These are phyloP conservation scores for Galeopterus variegatus DNA, from an alignment of 2,113 vertebrate genomes.

Conservation along the genomic window DNA sequence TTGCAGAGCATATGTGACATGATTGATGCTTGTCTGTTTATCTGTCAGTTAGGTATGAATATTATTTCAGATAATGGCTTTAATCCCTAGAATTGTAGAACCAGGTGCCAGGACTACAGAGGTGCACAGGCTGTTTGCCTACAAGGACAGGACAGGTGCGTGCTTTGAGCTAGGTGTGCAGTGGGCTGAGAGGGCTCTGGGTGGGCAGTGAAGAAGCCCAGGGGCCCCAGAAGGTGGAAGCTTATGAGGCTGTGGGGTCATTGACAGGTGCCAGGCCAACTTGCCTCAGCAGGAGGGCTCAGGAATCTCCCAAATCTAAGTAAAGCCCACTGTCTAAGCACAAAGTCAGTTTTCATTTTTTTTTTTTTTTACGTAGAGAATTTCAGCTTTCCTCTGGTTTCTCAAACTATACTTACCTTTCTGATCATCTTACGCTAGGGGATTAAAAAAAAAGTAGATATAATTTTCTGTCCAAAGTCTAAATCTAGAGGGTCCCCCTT, in stretches of 20 bases:
- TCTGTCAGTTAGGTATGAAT: not conserved
- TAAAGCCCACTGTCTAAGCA: not conserved
- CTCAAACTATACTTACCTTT: not conserved
- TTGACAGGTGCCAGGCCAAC: rapidly evolving
- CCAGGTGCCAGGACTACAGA: no score
- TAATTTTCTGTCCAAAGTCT: not conserved
- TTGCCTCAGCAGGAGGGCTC: not conserved
- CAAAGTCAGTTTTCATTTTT: not conserved
- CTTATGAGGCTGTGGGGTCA: rapidly evolving
- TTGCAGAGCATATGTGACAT: rapidly evolving
- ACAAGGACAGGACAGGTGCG: not conserved
- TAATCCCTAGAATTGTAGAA: not conserved
- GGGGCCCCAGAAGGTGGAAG: not conserved
- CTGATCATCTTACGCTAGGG: not conserved
- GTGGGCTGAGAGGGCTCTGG: not conserved
- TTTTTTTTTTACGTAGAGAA: not conserved
- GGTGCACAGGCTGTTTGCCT: rapidly evolving
- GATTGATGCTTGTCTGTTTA: rapidly evolving
- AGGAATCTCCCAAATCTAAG: not conserved
- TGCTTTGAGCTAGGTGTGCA: no score
- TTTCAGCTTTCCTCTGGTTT: not conserved
- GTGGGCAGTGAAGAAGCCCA: rapidly evolving
- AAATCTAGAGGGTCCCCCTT: not conserved
- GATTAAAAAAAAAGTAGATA: not conserved
- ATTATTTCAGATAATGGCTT: not conserved